Conservation (phyloP, 2,797 vertebrate genomes). For the Allobates femoralis region DNA sequence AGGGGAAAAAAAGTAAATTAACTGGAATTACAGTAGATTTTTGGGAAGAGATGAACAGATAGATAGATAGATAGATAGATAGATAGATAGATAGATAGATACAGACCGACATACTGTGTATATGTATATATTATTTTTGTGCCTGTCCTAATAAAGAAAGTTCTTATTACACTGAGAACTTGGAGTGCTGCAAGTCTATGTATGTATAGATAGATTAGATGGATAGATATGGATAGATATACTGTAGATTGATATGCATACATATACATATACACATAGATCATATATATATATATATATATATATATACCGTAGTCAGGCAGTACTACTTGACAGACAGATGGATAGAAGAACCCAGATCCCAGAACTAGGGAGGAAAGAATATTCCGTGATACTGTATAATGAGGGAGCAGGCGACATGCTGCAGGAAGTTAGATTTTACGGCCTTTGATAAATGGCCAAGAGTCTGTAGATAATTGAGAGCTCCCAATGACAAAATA, state of each 20-base stretch:
- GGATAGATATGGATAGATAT: too few relatives aligned
- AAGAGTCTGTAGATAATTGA: neutral
- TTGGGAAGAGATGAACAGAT: neutral
- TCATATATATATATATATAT: too few relatives aligned
- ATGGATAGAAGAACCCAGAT: neutral
- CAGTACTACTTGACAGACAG: neutral
- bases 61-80: too few relatives aligned
- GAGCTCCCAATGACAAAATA: neutral
- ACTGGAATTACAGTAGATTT: neutral
- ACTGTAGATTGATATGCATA: too few relatives aligned
- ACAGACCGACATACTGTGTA: too few relatives aligned
- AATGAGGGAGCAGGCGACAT: neutral
- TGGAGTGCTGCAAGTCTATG: too few relatives aligned
- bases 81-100: too few relatives aligned
- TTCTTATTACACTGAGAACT: too few relatives aligned
- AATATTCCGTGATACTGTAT: neutral
- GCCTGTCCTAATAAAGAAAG: too few relatives aligned
- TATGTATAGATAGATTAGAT: too few relatives aligned
- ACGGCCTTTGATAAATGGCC: neutral
- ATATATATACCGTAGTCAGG: neutral
- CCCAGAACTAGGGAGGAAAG: neutral
- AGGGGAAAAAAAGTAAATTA: neutral
- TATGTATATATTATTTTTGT: too few relatives aligned
- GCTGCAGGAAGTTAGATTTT: neutral
- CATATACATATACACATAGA: too few relatives aligned